Base-by-base conservation (phyloP, 1,140 invertebrate species). In the Papilio helenus region DNA sequence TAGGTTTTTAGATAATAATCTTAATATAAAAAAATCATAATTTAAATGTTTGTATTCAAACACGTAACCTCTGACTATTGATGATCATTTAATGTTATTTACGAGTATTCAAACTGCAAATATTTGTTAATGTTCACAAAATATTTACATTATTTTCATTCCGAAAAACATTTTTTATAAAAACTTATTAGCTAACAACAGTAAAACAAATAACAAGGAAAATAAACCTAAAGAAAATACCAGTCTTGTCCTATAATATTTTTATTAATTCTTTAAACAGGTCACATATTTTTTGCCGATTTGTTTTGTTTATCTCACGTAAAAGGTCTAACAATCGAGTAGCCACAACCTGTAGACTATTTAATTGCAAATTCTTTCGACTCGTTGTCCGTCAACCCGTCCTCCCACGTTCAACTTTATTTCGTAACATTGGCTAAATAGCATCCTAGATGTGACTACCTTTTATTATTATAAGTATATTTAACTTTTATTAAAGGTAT, bases 341-440 rank as follows among this genome's bases (percentile, higher is more conserved):
- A 74, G 46, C 44, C 44, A 26, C 23, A 74, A 49, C 44, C 44
- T 51, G 61, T 68, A 68, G 23, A 49, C 39, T 49, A 74, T 74
- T 49, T 74, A 74, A 49, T 51, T 74, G 46, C 42, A 49, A 74
- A 74, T 74, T 74, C 44, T 74, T 49, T 74, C 72, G 46, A 74
- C 61, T 29, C 16, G 72, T 74, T 74, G 44, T 74, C 42, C 61
- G 26, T 72, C 79, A 79, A 84, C 79, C 79, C 61, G 83, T 84
- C 79, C 82, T 82, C 79, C 83, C 80, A 84, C 83, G 73, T 79
- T 79, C 72, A 46, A 51, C 29, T 55, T 80, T 73, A 68, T 68
- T 29, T 29, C 61, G 10, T 26, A 61, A 61, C 58, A 61, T 61
- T 61, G 58, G 26, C 26, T 68, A 29, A 29, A 34, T 34, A 68